These are phyloP conservation scores for Myotis findleyi DNA, from an alignment of 2,797 vertebrate genomes.

Conservation along the genomic window DNA sequence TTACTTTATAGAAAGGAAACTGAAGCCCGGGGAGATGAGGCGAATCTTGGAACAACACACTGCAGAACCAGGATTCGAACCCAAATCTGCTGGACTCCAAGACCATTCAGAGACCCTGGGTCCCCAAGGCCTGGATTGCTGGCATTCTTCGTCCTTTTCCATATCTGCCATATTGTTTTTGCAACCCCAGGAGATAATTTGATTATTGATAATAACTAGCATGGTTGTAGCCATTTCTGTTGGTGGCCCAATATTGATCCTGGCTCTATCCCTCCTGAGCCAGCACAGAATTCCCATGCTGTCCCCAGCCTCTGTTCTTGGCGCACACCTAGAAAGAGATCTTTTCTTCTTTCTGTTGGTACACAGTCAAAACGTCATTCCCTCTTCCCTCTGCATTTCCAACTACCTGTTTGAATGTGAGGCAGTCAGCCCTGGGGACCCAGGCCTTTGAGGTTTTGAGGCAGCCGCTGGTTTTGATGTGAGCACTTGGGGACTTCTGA, in stretches of 20 bases:
- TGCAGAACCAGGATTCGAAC: background rate
- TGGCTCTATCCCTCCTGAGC: background rate
- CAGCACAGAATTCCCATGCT: rapidly evolving
- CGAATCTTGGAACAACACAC: background rate
- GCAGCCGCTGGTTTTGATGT: background rate
- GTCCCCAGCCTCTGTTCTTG: background rate
- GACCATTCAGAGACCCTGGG: background rate
- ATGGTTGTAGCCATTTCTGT: background rate
- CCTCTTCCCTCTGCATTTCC: background rate
- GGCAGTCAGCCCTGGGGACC: background rate
- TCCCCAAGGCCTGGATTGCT: background rate
- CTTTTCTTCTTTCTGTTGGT: background rate
- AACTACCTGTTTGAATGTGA: background rate
- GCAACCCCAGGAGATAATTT: background rate
- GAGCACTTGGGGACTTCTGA: background rate
- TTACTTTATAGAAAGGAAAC: background rate
- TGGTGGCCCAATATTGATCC: background rate
- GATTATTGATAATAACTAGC: background rate
- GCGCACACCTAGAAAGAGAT: background rate
- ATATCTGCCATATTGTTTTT: background rate
- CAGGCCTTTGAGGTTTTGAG: background rate
- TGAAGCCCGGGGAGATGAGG: background rate
- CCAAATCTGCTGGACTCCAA: background rate
- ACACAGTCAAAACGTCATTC: background rate
- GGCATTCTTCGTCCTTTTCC: background rate